Base-by-base conservation (phyloP, 1,140 invertebrate genomes). In the Himalopsyche phryganea region DNA sequence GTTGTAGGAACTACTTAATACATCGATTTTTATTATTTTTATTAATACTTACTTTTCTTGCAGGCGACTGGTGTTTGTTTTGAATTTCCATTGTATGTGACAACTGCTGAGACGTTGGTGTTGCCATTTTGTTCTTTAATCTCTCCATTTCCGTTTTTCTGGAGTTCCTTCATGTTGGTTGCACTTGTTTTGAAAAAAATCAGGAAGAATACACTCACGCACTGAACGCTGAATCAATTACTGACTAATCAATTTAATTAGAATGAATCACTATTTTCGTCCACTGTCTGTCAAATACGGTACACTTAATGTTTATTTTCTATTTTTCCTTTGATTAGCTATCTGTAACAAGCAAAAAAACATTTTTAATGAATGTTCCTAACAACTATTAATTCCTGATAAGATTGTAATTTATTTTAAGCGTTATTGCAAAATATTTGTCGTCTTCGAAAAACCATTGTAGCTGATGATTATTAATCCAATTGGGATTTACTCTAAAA, bases 101-200 rank as follows among this genome's bases (percentile, higher is more conserved):
- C 38, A 2, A 40, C 15, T 4, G 38, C 38, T n/a, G 38, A 40
- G 3, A 28, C 23, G 11, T 15, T 40, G 11, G 38, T 40, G 38
- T 40, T 40, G 38, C 38, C 38, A 15, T 40, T 40, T 28, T 28
- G 23, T 11, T 40, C 38, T 11, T 40, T 40, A 5, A 40, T 15
- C 38, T 40, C 38, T n/a, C 38, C 38, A 11, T 15, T 40, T 40
- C 38, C 38, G n/a, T 40, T 40, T 40, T 40, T 40, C 38, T 40
- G 38, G n/a, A 40, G 15, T 11, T 40, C 38, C 38, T 40, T 40
- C 38, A 40, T 40, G 15, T 40, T 40, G 38, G 23, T 9, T 28
- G 23, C 23, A 28, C 23, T 28, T 28, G 23, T 5, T 28, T 28
- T 28, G 4, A 9, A 28, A 28, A 40, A 40, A 40, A 15, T 40